These are phyloP conservation scores for Struthidea cinerea DNA, from an alignment of 2,113 vertebrate genomes.

Conservation along the genomic window DNA sequence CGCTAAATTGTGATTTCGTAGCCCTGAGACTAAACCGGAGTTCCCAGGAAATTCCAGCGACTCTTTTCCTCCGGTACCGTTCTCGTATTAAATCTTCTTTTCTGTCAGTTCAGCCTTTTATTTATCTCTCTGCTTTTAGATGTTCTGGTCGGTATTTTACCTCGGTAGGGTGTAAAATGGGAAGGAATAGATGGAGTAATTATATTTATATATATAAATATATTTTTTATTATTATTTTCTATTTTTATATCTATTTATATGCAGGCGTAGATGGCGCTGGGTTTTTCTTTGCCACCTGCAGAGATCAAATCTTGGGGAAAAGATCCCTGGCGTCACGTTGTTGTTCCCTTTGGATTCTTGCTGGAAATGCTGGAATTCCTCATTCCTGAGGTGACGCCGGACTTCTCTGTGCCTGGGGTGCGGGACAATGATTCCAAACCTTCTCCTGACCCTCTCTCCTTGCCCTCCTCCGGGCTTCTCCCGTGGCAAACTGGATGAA, in stretches of 20 bases:
- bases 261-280: background rate
- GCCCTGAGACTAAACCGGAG: background rate
- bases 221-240: no score
- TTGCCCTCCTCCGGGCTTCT: background rate
- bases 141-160: background rate
- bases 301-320: fast-evolving
- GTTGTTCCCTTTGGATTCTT: background rate
- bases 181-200: background rate
- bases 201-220: background rate
- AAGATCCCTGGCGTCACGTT: no score
- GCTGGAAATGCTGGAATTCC: background rate
- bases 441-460: background rate
- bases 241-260: background rate
- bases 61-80: fast-evolving
- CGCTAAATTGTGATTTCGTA: background rate
- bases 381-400: background rate
- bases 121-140: background rate
- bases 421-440: background rate
- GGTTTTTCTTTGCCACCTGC: background rate
- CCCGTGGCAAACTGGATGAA: fast-evolving
- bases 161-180: fast-evolving
- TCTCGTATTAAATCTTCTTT: no score
- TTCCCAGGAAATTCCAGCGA: fast-evolving
- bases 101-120: background rate
- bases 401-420: background rate